Percentiles rank a stretch among this genome's conserved stretches.
Evolutionary conservation across 2,888 invertebrate species (phyloP).

Genomic region (Phlogophora meticulosa): DNA sequence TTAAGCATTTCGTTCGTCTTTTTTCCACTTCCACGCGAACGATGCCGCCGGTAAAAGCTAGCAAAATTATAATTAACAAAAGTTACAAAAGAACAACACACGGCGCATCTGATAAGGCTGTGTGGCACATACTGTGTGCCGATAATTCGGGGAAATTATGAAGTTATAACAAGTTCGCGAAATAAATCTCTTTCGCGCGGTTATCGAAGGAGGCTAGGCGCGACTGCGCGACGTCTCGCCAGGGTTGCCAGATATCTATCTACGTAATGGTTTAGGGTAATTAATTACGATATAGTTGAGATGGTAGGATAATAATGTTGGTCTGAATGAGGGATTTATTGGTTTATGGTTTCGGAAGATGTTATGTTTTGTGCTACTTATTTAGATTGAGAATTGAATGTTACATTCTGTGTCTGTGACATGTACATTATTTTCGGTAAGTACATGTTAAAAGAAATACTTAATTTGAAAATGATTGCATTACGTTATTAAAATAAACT

Average conservation of each 20-base stretch:
- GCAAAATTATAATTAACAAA: conserved; percentile 54
- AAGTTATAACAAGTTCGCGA: conserved; percentile 88
- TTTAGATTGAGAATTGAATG: not conserved
- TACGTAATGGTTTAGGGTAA: conserved; percentile 59
- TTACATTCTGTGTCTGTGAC: not conserved
- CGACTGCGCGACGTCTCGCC: conserved; percentile 72
- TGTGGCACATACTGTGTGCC: conserved; percentile 78
- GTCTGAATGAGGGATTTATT: conserved; percentile 19
- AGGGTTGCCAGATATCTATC: conserved; percentile 75
- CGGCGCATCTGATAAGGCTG: conserved; percentile 70
- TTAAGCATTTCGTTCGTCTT: no score
- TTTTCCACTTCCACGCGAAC: not conserved
- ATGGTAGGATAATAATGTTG: conserved; percentile 36
- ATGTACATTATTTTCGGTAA: no score
- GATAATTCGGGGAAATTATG: conserved; percentile 87
- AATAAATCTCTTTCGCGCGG: conserved; percentile 88
- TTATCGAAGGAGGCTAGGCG: conserved; percentile 79
- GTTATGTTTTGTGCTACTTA: not conserved
- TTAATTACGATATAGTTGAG: conserved; percentile 54
- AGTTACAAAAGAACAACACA: conserved; percentile 68
- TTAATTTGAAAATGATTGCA: not conserved
- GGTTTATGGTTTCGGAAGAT: not conserved
- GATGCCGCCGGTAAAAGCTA: not conserved
- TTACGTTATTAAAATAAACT: conserved; percentile 5
- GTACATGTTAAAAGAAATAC: no score